These are phyloP conservation scores for Tetrax tetrax DNA, from an alignment of 2,113 vertebrate species.

Conservation along the genomic window DNA sequence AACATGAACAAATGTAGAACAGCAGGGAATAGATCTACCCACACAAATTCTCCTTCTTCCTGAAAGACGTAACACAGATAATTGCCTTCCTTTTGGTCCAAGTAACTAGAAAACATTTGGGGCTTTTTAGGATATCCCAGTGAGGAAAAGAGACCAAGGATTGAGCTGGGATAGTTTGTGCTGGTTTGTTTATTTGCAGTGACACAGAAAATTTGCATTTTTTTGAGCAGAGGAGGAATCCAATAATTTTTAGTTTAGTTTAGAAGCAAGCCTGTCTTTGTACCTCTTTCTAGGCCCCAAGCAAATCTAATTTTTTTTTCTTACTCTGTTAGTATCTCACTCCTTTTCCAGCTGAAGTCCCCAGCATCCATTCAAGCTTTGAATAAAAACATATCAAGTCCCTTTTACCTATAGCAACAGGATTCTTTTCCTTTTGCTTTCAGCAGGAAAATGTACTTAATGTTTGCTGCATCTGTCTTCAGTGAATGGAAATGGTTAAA, in stretches of 20 bases:
- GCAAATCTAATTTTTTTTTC: not conserved
- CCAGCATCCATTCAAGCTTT: not conserved
- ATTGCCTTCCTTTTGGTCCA: not conserved
- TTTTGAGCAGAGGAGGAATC: not conserved
- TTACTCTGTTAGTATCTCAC: not conserved
- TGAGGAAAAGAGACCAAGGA: not conserved
- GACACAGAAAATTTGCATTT: not conserved
- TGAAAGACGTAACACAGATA: not conserved
- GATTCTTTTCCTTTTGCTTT: not conserved
- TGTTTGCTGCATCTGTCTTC: not conserved
- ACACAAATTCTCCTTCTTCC: not conserved
- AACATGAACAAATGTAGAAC: not conserved
- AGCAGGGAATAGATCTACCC: conserved; percentile 13
- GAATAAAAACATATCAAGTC: not conserved
- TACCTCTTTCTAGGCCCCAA: not conserved
- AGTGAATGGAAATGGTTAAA: not conserved
- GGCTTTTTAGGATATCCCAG: not conserved
- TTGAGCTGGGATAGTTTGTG: not conserved
- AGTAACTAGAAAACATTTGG: not conserved
- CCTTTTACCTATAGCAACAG: not conserved
- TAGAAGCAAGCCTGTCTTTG: not conserved
- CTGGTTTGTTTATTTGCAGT: not conserved
- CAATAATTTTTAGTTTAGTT: not conserved
- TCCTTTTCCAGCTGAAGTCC: not conserved
- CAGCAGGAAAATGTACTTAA: not conserved